Evolutionary conservation across 2,797 vertebrate species (phyloP), one percentile per base, ranked within the genome.

Genomic region (Eulemur albifrons): DNA sequence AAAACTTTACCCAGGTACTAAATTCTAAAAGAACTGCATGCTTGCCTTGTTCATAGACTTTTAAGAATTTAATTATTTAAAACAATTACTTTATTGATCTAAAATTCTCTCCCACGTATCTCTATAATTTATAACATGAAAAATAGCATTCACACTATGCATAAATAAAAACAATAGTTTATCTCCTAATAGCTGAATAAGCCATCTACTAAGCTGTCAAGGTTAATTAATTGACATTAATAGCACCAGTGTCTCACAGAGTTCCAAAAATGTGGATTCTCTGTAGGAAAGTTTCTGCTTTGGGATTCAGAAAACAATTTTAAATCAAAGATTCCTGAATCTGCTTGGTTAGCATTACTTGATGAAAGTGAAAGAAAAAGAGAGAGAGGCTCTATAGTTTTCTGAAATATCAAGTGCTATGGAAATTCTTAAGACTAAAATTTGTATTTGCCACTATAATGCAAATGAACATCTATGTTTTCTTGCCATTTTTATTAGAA

Each of bases 121-220:
- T 80, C 35, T 54, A 50, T 90, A 93, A 93, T 91, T 80, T 88
- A 95, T 69, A 93, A 59, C 48, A 90, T 92, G 32, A 96, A 91
- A 59, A 95, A 89, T n/a, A 87, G n/a, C 48, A 65, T 67, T 79
- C 27, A 15, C 43, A 67, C 5, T 81, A 92, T 92, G 8, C 21
- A 35, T 87, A 94, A 89, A 85, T 84, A 30, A 83, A 96, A 38
- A 93, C 3, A 93, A 63, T 88, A 59, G 48, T 84, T 90, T 95
- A 70, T 81, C 59, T 96, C 15, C 77, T 76, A 52, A 59, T 54
- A 80, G 35, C 32, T 82, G 54, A 94, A 85, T 93, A 93, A 93
- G 30, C 20, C 45, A 86, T 54, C 27, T 43, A 35, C n/a, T 84
- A 83, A 67, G 25, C 45, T 93, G 38, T 91, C 63, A 88, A 80